Evolutionary conservation across 2,113 vertebrate genomes (phyloP), one percentile per base, ranked within the genome.

Genomic region (Chamaea fasciata): DNA sequence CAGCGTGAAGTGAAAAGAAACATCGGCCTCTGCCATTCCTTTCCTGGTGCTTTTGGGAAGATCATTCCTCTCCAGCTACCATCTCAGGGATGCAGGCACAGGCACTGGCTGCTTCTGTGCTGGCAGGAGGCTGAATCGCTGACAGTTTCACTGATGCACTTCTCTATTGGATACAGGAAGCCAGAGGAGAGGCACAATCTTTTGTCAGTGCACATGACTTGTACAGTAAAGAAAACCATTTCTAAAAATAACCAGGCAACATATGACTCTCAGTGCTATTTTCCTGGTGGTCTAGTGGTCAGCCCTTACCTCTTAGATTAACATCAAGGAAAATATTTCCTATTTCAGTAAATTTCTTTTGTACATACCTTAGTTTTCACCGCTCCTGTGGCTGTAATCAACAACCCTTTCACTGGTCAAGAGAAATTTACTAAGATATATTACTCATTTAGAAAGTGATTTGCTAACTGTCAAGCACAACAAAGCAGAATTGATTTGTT

Each of bases 61-160:
- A 80, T 70, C 37, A 23, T 80, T 68, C 28, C 49, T 62, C 89
- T 94, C 53, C 71, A 62, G 39, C 74, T 46, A 19, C n/a, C 77
- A 79, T 55, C 11, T 12, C n/a, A 53, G 39, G 46, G 91, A 63
- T 49, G 63, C 67, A 73, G 46, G 74, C 64, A 68, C 52, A 67
- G 59, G 87, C 94, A 55, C 44, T 5, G 22, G 68, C 87, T 91
- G 91, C 63, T 50, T 52, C 90, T 82, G 63, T 11, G 23, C 82
- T 65, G 88, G 63, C 75, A 91, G 88, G 92, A 96, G 90, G 73
- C 76, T 90, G 93, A 90, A 86, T 76, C 10, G n/a, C 91, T 93
- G 91, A 65, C 92, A 74, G 85, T 30, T 62, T 73, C 85, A 83
- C 79, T 50, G 59, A 88, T 77, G 69, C 28, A 7, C 76, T 79